Evolutionary conservation across 2,888 invertebrate species (phyloP).

Genomic region (Elmis aenea): DNA sequence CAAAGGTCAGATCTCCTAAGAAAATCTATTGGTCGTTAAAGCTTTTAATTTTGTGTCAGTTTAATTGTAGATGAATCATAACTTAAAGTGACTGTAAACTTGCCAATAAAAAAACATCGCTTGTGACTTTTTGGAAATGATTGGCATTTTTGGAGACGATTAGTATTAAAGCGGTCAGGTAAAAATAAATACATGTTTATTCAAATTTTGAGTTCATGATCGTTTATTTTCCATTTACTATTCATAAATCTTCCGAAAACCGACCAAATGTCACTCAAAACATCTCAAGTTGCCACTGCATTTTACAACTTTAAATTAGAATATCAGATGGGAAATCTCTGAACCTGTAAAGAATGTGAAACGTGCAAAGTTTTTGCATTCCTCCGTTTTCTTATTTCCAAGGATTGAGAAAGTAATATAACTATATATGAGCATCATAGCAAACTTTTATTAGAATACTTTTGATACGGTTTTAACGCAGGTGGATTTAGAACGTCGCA

Average conservation of each 20-base stretch:
- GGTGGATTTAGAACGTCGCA: too few relatives aligned
- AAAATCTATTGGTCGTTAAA: too few relatives aligned
- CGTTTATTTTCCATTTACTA: conserved; percentile 12
- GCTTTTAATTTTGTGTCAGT: too few relatives aligned
- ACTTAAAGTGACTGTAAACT: too few relatives aligned
- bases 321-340: conserved; percentile 30
- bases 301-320: conserved; percentile 33
- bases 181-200: background rate
- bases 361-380: conserved; percentile 7
- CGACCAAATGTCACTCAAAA: conserved; percentile 22
- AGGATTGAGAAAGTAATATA: conserved; percentile 34
- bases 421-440: conserved; percentile 32
- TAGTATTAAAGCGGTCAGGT: background rate
- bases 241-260: conserved; percentile 23
- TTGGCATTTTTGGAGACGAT: too few relatives aligned
- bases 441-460: conserved; percentile 32
- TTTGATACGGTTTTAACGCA: too few relatives aligned
- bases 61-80: too few relatives aligned
- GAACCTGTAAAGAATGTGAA: conserved; percentile 14
- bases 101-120: too few relatives aligned
- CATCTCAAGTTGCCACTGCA: conserved; percentile 28
- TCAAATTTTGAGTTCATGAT: conserved; percentile 1
- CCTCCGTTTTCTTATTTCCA: conserved; percentile 28
- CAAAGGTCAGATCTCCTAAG: too few relatives aligned
- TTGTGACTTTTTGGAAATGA: too few relatives aligned